Evolutionary conservation across 2,113 vertebrate species (phyloP).

Genomic region (Malurus alboscapulatus): DNA sequence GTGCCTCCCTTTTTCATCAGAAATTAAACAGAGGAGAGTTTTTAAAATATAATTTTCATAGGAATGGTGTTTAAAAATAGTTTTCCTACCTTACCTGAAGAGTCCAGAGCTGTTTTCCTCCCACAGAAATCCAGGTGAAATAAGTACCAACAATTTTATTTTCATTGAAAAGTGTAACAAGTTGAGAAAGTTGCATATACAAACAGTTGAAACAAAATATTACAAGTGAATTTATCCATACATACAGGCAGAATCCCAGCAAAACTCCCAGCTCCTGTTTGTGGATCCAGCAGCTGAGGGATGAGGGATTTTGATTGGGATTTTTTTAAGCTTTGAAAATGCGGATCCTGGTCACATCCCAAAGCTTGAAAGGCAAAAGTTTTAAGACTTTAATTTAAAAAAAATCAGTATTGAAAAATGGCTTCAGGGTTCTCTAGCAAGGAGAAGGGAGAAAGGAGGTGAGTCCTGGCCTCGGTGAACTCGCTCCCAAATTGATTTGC

Average conservation of each 20-base stretch:
- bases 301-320: background rate
- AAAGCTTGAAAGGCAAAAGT: background rate
- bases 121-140: background rate
- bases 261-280: background rate
- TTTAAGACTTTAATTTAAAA: background rate
- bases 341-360: background rate
- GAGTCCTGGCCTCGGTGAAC: background rate
- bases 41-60: background rate
- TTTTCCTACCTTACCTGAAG: background rate
- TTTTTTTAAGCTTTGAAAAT: background rate
- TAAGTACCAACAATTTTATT: slow-evolving; percentile 3
- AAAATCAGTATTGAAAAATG: background rate
- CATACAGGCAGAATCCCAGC: background rate
- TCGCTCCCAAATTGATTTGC: background rate
- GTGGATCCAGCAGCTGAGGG: background rate
- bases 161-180: background rate
- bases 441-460: background rate
- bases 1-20: background rate
- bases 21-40: background rate
- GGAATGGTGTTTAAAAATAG: background rate
- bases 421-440: background rate
- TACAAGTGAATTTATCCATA: background rate
- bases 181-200: background rate
- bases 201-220: background rate
- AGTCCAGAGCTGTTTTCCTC: background rate